Base-by-base conservation (phyloP, 2,888 invertebrate genomes). In the Liodrosophila aerea region DNA sequence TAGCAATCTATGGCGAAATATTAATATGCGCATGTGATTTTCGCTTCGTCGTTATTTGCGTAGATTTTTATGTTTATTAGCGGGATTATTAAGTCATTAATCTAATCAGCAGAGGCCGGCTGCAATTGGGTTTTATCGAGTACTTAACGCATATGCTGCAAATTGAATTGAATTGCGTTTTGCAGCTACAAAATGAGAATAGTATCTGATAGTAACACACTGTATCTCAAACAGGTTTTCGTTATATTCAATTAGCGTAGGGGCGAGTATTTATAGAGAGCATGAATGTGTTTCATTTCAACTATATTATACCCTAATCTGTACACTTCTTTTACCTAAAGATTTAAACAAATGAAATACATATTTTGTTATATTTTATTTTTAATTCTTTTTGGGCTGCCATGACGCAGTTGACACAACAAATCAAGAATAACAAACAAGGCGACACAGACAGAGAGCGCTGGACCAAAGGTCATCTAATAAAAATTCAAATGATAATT, bases 401-500 rank as follows among this genome's bases (percentile, higher is more conserved):
- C 31, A 59, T 29, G 57, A 47, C 62, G 59, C 76, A 75, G 64
- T 75, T 75, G 72, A 58, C 62, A 27, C 43, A 56, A 37, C 31
- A 47, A 39, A 62, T 50, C 58, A 56, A 58, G 50, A 54, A 63
- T 29, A 59, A 53, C 62, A 64, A 59, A 66, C 57, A 73, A 44
- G 31, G 29, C 44, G 56, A 68, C 41, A 56, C 15, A 16, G 34
- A 45, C 41, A 37, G 30, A 43, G 33, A 50, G 37, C 36, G n/a
- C n/a, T n/a, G 45, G 51, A 44, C 30, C 62, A 46, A 37, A 58
- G 75, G 70, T 61, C 78, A 78, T 59, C 81, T 67, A 82, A 78
- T 82, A 72, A 76, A 74, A 87, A 78, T 80, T 75, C 73, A 77
- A 82, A 87, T 86, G 86, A 87, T 88, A 87, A 88, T 88, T 88